Evolutionary conservation across 2,888 invertebrate genomes (phyloP).

Genomic region (Salpingus planirostris): DNA sequence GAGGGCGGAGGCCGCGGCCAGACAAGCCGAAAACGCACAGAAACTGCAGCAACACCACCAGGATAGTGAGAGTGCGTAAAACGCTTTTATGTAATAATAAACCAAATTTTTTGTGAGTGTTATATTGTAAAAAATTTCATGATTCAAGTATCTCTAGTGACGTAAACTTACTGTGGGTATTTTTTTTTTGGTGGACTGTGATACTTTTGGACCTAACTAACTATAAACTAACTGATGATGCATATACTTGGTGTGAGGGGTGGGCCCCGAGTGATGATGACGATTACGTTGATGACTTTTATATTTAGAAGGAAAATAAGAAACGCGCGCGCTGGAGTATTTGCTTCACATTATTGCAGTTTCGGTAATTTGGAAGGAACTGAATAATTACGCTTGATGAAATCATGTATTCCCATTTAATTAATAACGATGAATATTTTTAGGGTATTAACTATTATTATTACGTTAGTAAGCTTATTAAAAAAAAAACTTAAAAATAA

Average conservation of each 20-base stretch:
- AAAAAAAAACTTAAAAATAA: constrained; percentile 11
- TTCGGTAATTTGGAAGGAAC: constrained; percentile 15
- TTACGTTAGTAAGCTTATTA: constrained; percentile 29
- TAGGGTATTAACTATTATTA: constrained; percentile 31
- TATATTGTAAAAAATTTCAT: constrained; percentile 6
- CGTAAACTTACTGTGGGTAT: constrained; percentile 28
- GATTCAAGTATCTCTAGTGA: too few species aligned
- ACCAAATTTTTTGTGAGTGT: constrained; percentile 5
- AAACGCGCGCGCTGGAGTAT: too few species aligned
- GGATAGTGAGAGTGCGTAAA: constrained; percentile 32
- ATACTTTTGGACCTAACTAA: constrained; percentile 28
- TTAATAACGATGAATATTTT: constrained; percentile 30
- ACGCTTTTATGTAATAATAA: constrained; percentile 9
- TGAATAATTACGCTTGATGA: constrained; percentile 33
- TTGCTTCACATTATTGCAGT: too few species aligned
- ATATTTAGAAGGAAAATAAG: too few species aligned
- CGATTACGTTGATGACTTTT: too few species aligned
- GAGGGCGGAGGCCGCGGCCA: constrained; percentile 39
- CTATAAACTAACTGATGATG: constrained; percentile 11
- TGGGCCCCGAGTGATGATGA: too few species aligned
- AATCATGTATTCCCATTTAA: constrained; percentile 28
- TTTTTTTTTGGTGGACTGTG: constrained; percentile 34
- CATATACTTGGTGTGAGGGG: too few species aligned
- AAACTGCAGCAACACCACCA: constrained; percentile 26
- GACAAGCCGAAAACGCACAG: constrained; percentile 36